Conservation (phyloP, 1,140 invertebrate species). For the Berghia stephanieae region DNA sequence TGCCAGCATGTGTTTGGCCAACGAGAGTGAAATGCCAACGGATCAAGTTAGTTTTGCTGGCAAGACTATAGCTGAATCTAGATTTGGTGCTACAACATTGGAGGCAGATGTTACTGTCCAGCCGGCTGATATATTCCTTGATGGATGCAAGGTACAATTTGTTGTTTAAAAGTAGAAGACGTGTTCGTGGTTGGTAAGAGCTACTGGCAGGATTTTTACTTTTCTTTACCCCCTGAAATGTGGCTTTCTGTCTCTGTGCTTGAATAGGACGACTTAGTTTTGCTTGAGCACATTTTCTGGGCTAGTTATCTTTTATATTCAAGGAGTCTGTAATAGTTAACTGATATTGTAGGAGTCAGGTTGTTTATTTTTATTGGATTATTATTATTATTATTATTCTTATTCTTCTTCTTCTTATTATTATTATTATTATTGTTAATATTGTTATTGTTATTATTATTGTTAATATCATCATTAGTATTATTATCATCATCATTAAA, state of each 20-base stretch:
- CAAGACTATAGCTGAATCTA: conserved; percentile 25
- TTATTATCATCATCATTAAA: no score
- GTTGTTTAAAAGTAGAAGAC: conserved; percentile 38
- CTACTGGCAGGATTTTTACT: conserved; percentile 53
- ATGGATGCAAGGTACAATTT: conserved; percentile 48
- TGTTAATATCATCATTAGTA: no score
- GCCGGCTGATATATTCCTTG: conserved; percentile 41
- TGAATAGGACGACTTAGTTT: no score
- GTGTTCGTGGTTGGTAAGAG: neutral
- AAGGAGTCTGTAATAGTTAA: no score
- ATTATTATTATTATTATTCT: neutral
- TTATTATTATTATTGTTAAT: no score
- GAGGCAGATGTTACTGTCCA: conserved; percentile 37
- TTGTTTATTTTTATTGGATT: neutral
- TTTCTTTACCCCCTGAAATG: conserved; percentile 68
- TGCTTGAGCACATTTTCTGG: no score
- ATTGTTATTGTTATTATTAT: no score
- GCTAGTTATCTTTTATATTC: no score
- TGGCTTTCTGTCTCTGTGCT: no score
- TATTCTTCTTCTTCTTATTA: neutral
- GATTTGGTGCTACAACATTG: neutral
- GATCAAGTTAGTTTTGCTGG: no score
- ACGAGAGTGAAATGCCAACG: no score
- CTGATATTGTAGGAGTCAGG: no score
- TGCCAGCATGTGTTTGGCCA: neutral